Percentiles rank a stretch among this genome's conserved stretches.
phyloP scores from a whole-genome alignment of 2,113 vertebrate species.

The Sinocyclocheilus grahami region DNA sequence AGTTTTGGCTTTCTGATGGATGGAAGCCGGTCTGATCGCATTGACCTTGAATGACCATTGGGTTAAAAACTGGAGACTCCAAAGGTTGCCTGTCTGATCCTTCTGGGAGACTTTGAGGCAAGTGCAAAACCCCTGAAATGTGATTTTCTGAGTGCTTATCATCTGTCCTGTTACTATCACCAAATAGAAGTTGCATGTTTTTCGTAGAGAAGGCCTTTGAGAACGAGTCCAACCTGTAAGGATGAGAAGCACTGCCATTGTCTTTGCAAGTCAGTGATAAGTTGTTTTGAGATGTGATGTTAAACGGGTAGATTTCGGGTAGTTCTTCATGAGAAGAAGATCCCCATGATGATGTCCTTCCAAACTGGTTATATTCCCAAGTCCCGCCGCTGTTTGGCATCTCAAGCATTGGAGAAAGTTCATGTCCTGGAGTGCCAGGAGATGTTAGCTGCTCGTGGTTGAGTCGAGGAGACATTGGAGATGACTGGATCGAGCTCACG shows the following conservation, averaged over 20 bases:
- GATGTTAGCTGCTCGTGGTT: conserved; percentile 77
- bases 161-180: conserved; percentile 60
- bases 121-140: conserved; percentile 60
- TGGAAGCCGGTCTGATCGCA: conserved; percentile 68
- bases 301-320: conserved; percentile 66
- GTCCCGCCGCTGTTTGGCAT: conserved; percentile 70
- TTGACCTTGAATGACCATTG: conserved; percentile 60
- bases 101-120: conserved; percentile 68
- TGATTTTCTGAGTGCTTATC: conserved; percentile 67
- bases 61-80: conserved; percentile 71
- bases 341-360: conserved; percentile 77
- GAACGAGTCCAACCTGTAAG: conserved; percentile 85
- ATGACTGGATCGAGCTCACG: conserved; percentile 75
- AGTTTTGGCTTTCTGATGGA: conserved; percentile 34
- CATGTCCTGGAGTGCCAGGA: conserved; percentile 59
- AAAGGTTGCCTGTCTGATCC: conserved; percentile 80
- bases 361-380: conserved; percentile 58
- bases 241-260: conserved; percentile 74
- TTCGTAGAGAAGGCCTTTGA: conserved; percentile 85
- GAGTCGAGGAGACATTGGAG: conserved; percentile 81
- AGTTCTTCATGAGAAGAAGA: conserved; percentile 49
- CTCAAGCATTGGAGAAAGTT: conserved; percentile 72
- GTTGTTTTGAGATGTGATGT: conserved; percentile 66
- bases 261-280: conserved; percentile 77
- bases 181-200: conserved; percentile 78